Evolutionary conservation across 2,113 vertebrate species (phyloP).

Genomic region (Chascanopsetta lugubris): DNA sequence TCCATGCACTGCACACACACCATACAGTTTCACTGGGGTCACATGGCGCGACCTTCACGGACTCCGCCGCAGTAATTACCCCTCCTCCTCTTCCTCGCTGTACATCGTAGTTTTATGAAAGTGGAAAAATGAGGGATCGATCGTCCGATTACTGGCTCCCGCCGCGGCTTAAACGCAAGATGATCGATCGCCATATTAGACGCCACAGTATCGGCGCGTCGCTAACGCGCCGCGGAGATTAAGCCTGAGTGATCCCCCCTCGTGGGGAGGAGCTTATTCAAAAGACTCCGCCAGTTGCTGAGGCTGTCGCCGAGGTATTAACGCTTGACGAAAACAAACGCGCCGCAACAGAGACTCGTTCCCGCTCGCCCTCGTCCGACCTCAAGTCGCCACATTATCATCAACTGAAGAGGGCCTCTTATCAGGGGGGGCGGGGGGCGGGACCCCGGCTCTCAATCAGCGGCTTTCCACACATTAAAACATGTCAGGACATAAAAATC

Average conservation of each 20-base stretch:
- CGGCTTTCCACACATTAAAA: conserved; percentile 54
- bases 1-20: no score
- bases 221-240: conserved; percentile 1
- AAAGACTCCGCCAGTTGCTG: conserved; percentile 1
- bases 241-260: conserved; percentile 25
- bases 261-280: neutral
- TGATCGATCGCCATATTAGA: conserved; percentile 28
- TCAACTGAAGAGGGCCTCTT: conserved; percentile 51
- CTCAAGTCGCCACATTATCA: conserved; percentile 45
- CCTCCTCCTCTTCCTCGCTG: conserved; percentile 13
- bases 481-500: conserved; percentile 55
- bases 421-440: no score
- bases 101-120: conserved; percentile 69
- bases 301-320: conserved; percentile 45
- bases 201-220: neutral
- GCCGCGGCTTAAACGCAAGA: conserved; percentile 49
- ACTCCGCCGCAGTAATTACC: conserved; percentile 64
- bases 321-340: conserved; percentile 37
- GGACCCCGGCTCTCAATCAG: conserved; percentile 30
- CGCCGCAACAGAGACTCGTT: conserved; percentile 61
- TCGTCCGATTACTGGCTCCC: conserved; percentile 52
- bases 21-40: no score
- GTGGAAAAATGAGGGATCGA: conserved; percentile 61
- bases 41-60: no score
- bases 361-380: conserved; percentile 47